Conservation (phyloP, 2,888 invertebrate species). For the Neoascia interrupta region DNA sequence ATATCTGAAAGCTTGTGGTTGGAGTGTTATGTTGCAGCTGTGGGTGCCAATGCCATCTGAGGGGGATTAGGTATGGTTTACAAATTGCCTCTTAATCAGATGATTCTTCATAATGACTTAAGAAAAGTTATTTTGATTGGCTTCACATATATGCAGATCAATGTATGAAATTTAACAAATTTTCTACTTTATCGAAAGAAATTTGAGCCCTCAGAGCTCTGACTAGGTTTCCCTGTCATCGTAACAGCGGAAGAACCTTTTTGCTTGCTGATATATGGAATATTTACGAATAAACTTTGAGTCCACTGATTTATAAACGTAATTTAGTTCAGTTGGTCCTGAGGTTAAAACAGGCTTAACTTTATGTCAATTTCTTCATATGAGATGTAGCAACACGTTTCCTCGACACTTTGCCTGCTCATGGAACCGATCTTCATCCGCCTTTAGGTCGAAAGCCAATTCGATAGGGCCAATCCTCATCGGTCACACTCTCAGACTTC, state of each 20-base stretch:
- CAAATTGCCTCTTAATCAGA: constrained; percentile 31
- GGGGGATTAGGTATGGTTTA: background rate
- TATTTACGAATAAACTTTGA: no score
- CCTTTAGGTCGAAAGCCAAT: background rate
- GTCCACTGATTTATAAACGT: no score
- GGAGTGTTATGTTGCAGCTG: constrained; percentile 17
- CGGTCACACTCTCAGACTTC: constrained; percentile 11
- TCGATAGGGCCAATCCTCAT: constrained; percentile 15
- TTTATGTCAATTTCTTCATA: background rate
- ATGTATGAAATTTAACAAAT: background rate
- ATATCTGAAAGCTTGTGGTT: constrained; percentile 27
- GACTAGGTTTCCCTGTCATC: background rate
- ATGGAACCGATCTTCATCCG: background rate
- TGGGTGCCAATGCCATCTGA: constrained; percentile 17
- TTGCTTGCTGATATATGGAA: no score
- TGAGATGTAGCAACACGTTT: background rate
- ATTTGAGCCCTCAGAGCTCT: background rate
- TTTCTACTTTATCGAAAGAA: background rate
- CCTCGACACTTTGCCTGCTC: background rate
- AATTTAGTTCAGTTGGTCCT: no score
- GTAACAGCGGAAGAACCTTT: background rate
- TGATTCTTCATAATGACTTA: background rate
- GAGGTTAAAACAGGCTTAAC: no score
- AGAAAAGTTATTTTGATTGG: background rate
- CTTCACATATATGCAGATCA: background rate